Base-by-base conservation (phyloP, 2,888 invertebrate genomes). In the Papilio elwesi region DNA sequence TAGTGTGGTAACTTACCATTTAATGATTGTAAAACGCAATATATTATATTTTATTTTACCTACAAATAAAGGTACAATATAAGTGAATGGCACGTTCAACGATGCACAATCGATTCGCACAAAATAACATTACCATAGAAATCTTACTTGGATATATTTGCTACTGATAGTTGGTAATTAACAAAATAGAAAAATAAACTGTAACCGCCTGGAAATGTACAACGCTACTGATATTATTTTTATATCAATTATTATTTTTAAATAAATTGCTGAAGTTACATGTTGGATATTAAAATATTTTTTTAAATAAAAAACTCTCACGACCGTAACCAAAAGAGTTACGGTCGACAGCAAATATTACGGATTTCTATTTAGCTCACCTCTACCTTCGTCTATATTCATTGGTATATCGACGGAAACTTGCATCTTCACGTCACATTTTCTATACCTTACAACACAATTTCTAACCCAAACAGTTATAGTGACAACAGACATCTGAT, bases 11-110 rank as follows among this genome's bases (percentile, higher is more conserved):
- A 38, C 53, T 38, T 12, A 55, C 15, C 43, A 47, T 43, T 43
- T 47, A 68, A 12, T 16, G 3, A 36, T 11, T 1, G 16, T 43
- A 6, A 55, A 55, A 15, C 5, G n/a, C 38, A 36, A 55, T 59
- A 57, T 59, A 38, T 59, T 38, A 8, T 59, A 38, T 59, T n/a
- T 59, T 38, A 59, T 38, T 38, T 59, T 59, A 38, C 26, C 26
- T 55, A 55, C 6, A 55, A 26, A 26, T 55, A 26, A 55, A 26
- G 6, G 11, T 57, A 36, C 36, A 6, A 38, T 36, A 57, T 9
- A 38, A 36, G 36, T 38, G 0, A 59, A 38, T 26, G 13, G 8
- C 38, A 38, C n/a, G 43, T 43, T 59, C 38, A 59, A 38, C 38
- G n/a, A 10, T 38, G 10, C 59, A 43, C 59, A 7, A 38, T 7